These are phyloP conservation scores for Paralichthys olivaceus DNA, from an alignment of 2,113 vertebrate species.

Conservation along the genomic window DNA sequence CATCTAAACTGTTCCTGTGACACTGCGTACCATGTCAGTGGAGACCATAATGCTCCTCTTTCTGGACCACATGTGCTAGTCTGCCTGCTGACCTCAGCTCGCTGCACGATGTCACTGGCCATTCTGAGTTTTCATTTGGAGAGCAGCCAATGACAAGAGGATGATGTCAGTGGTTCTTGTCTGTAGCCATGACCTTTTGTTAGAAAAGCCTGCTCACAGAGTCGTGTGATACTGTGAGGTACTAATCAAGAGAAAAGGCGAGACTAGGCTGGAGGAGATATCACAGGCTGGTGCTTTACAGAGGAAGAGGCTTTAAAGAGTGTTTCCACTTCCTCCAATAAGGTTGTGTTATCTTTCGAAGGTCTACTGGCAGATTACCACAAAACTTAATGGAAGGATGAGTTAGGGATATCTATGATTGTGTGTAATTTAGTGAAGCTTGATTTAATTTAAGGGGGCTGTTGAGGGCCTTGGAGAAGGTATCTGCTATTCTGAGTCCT, in stretches of 20 bases:
- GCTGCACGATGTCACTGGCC: slow-evolving; percentile 56
- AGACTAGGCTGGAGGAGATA: slow-evolving; percentile 33
- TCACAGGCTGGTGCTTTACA: slow-evolving; percentile 28
- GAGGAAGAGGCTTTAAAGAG: too few species aligned
- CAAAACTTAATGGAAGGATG: too few species aligned
- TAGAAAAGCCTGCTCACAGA: slow-evolving; percentile 23
- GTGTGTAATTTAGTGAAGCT: too few species aligned
- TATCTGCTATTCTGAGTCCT: too few species aligned
- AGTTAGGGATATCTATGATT: too few species aligned
- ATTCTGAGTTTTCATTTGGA: slow-evolving; percentile 41
- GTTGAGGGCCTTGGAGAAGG: too few species aligned
- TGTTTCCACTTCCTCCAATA: too few species aligned
- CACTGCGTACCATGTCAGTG: slow-evolving; percentile 16
- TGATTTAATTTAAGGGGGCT: too few species aligned
- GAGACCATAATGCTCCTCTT: slow-evolving; percentile 26
- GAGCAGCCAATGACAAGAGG: slow-evolving; percentile 27
- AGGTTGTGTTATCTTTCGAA: too few species aligned
- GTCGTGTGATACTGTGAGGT: slow-evolving; percentile 25
- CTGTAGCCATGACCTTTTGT: slow-evolving; percentile 7
- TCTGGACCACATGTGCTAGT: slow-evolving; percentile 2
- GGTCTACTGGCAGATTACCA: too few species aligned
- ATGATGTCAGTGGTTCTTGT: slow-evolving; percentile 59
- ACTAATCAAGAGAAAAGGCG: slow-evolving; percentile 10
- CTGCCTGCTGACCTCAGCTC: neutral
- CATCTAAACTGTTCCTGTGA: slow-evolving; percentile 24